These are phyloP conservation scores for Chrysotoxum bicinctum DNA, from an alignment of 2,888 invertebrate genomes.

Conservation along the genomic window DNA sequence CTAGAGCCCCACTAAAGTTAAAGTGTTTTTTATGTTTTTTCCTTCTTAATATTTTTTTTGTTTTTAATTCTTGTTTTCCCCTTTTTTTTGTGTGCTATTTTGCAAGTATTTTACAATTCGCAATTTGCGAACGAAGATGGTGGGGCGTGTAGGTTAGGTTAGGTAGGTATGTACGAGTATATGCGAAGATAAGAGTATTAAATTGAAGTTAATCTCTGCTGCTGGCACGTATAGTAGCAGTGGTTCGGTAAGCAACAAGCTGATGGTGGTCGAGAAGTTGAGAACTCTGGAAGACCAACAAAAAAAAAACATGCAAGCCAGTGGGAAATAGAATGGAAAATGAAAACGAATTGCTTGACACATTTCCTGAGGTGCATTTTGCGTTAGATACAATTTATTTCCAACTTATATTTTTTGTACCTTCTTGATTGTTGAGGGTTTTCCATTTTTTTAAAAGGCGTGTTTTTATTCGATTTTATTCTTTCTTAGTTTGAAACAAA, in stretches of 20 bases:
- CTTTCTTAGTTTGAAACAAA: not conserved
- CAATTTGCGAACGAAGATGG: slow-evolving; percentile 19
- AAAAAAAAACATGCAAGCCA: slow-evolving; percentile 11
- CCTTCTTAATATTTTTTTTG: not conserved
- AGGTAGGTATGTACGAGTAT: not conserved
- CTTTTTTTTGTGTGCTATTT: slow-evolving; percentile 24
- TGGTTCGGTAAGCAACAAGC: slow-evolving; percentile 12
- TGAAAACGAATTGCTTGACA: slow-evolving; percentile 70
- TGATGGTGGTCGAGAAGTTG: slow-evolving; percentile 11
- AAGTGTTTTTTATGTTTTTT: slow-evolving; percentile 31
- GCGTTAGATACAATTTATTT: slow-evolving; percentile 25
- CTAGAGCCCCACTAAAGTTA: slow-evolving; percentile 67
- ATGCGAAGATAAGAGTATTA: slow-evolving; percentile 59
- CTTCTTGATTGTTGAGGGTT: not conserved
- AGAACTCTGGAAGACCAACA: slow-evolving; percentile 34
- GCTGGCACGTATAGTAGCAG: not conserved
- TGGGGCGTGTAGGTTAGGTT: not conserved
- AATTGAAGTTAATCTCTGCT: slow-evolving; percentile 62
- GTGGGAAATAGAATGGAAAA: slow-evolving; percentile 59
- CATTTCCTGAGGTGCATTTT: slow-evolving; percentile 57
- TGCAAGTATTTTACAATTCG: slow-evolving; percentile 42
- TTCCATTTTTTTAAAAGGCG: not conserved
- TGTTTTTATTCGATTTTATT: slow-evolving; percentile 3
- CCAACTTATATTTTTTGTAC: not conserved
- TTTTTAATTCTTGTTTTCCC: slow-evolving; percentile 19